Evolutionary conservation across 2,797 vertebrate species (phyloP), one percentile per base, ranked within the genome.

Genomic region (Rhynchotus rufescens): DNA sequence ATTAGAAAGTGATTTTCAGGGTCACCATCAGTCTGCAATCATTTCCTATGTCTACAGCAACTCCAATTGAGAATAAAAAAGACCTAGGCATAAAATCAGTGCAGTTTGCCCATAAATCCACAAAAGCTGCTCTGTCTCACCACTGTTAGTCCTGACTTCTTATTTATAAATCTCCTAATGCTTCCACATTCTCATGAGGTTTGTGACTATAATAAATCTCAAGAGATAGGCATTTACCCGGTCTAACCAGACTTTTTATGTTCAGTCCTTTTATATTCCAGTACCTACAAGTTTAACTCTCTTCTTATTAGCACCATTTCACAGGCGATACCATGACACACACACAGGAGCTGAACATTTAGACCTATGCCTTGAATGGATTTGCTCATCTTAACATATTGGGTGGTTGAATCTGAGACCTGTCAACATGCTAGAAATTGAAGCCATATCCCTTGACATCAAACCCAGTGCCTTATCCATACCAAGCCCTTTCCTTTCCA

Each of bases 1-100:
- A 82, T 91, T 90, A 91, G 40, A 79, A 87, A 84, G 52, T 7
- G n/a, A 86, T 94, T 94, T 92, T 47, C 65, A 80, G 54, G 44
- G 57, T 88, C 84, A 64, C 61, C 54, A 69, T 85, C 69, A 79
- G 67, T 84, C 77, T 88, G 20, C 60, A 79, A 86, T 88, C n/a
- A 78, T 83, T 93, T 65, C 69, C 32, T 44, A 17, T 13, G 15
- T 30, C 76, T 59, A 67, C 28, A 78, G 56, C 59, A 16, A 26
- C 74, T 65, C 56, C 20, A 47, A 52, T 40, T 20, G 28, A 30
- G 25, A 28, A 15, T 26, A 23, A 15, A 36, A 65, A 47, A 79
- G 51, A 15, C 28, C 28, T 16, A 16, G 16, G 45, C 87, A 45
- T 62, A 47, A 62, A 88, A 67, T 81, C 84, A 57, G 12, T 49